Evolutionary conservation across 1,140 invertebrate species (phyloP).

Genomic region (Schlechtendalia chinensis): DNA sequence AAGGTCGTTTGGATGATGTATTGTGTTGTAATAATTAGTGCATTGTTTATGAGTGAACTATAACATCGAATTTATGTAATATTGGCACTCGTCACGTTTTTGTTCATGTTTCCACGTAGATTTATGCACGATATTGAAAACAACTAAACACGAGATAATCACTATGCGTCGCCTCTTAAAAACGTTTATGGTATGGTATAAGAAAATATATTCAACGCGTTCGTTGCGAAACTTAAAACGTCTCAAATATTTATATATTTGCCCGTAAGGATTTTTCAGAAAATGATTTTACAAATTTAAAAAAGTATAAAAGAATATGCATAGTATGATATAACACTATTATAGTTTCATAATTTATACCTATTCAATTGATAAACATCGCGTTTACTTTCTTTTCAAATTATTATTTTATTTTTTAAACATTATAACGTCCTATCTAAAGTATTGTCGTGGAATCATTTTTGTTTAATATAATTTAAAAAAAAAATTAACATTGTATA

Average conservation of each 20-base stretch:
- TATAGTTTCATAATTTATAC: neutral
- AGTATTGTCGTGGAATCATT: neutral
- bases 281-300: neutral
- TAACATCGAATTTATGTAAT: neutral
- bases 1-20: no score
- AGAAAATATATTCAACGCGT: neutral
- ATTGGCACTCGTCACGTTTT: constrained; percentile 26
- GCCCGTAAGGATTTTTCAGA: neutral
- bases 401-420: neutral
- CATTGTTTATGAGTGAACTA: constrained; percentile 18
- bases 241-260: neutral
- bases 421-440: no score
- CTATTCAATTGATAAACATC: constrained; percentile 1
- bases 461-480: neutral
- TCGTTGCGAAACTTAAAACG: neutral
- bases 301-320: neutral
- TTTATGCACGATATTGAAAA: neutral
- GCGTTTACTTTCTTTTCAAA: neutral
- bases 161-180: neutral
- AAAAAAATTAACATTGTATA: no score
- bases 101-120: constrained; percentile 9
- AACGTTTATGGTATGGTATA: neutral
- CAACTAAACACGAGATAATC: constrained; percentile 9
- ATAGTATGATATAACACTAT: neutral
- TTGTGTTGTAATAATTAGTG: neutral